Evolutionary conservation across 1,140 invertebrate genomes (phyloP).

Genomic region (Ericerus pela): DNA sequence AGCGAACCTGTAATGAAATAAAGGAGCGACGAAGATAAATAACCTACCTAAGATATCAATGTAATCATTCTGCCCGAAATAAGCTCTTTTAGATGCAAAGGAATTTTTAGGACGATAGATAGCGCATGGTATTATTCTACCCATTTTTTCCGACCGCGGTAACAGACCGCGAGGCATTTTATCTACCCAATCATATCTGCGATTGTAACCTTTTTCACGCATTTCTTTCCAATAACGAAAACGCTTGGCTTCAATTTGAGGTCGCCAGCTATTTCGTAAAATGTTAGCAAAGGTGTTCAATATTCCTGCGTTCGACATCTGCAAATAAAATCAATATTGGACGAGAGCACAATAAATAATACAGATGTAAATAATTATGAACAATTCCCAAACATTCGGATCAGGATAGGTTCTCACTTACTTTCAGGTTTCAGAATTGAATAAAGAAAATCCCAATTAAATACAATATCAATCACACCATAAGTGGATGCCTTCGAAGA

Average conservation of each 20-base stretch:
- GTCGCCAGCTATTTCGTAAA: neutral
- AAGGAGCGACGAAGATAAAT: neutral
- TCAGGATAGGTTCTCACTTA: too few species aligned
- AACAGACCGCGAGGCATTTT: slow-evolving; percentile 45
- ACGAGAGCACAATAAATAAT: too few species aligned
- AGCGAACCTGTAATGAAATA: neutral
- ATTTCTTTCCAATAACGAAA: slow-evolving; percentile 53
- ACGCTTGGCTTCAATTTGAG: slow-evolving; percentile 29
- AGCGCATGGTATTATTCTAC: slow-evolving; percentile 42
- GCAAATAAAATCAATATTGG: too few species aligned
- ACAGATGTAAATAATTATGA: too few species aligned
- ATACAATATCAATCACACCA: too few species aligned
- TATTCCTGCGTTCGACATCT: too few species aligned
- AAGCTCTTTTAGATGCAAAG: slow-evolving; percentile 58
- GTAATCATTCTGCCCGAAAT: slow-evolving; percentile 93
- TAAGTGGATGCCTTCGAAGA: too few species aligned
- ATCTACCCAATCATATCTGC: slow-evolving; percentile 51
- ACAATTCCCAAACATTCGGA: too few species aligned
- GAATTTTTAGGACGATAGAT: slow-evolving; percentile 51
- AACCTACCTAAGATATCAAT: slow-evolving; percentile 64
- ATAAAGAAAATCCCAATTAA: too few species aligned
- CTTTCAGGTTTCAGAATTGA: too few species aligned
- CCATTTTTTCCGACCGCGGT: slow-evolving; percentile 42
- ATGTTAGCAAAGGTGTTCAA: too few species aligned
- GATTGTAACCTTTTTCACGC: slow-evolving; percentile 39